These are phyloP conservation scores for Danio jaintianensis DNA, from an alignment of 2,797 vertebrate genomes.

Conservation along the genomic window DNA sequence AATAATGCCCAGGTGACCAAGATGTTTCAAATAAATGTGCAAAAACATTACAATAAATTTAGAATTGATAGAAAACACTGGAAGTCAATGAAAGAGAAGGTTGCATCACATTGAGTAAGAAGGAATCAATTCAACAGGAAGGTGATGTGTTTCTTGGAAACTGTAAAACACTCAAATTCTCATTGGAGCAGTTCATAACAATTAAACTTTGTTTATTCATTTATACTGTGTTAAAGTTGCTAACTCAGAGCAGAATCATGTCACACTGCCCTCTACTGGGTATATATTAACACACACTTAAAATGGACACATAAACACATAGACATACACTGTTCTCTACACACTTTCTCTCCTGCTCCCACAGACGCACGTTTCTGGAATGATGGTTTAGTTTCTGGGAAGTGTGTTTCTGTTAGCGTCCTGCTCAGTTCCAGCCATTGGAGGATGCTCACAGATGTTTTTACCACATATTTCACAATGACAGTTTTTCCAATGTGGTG, in stretches of 20 bases:
- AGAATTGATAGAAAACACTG: not conserved
- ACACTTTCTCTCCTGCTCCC: not conserved
- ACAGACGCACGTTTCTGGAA: not conserved
- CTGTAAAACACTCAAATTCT: not conserved
- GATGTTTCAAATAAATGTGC: not conserved
- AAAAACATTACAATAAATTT: not conserved
- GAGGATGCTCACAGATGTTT: constrained; percentile 49
- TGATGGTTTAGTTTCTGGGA: not conserved
- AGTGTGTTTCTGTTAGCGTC: constrained; percentile 28
- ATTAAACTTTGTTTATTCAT: constrained; percentile 1
- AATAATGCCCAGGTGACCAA: not conserved
- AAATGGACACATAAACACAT: constrained; percentile 60
- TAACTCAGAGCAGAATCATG: constrained; percentile 5
- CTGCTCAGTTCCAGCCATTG: constrained; percentile 21
- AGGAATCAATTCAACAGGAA: not conserved
- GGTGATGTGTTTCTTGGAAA: not conserved
- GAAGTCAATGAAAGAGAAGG: not conserved
- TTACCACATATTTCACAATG: constrained; percentile 53
- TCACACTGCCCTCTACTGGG: constrained; percentile 74
- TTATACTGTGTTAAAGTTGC: constrained; percentile 22
- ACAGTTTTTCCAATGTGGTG: constrained; percentile 57
- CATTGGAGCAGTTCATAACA: not conserved
- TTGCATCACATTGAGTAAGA: not conserved
- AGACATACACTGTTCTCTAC: constrained; percentile 52
- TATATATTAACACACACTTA: constrained; percentile 47